A percentile compares a stretch with the other conserved stretches of the same genome.
Evolutionary conservation across 2,797 vertebrate species (phyloP).

Genomic region (Mus minutoides): DNA sequence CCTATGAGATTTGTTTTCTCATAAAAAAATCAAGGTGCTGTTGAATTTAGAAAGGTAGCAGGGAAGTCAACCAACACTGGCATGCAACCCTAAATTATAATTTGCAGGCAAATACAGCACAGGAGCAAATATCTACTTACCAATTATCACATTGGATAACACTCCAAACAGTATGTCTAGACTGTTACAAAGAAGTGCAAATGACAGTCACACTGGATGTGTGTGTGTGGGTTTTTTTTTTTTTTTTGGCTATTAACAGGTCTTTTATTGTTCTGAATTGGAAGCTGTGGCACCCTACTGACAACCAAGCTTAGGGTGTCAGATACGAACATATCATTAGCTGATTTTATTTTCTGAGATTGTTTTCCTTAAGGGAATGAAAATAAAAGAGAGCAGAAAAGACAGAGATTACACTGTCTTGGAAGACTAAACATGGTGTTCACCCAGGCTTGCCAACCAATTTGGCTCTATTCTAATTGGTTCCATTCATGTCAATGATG

Average conservation of each 20-base stretch:
- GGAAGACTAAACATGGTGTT: slow-evolving; percentile 31
- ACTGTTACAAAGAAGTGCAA: slow-evolving; percentile 78
- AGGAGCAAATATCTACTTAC: slow-evolving; percentile 70
- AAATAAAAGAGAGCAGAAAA: slow-evolving; percentile 43
- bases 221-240: slow-evolving; percentile 52
- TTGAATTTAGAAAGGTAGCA: slow-evolving; percentile 72
- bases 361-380: slow-evolving; percentile 56
- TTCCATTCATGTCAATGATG: neutral
- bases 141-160: slow-evolving; percentile 81
- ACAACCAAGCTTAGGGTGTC: slow-evolving; percentile 43
- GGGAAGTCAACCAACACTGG: slow-evolving; percentile 63
- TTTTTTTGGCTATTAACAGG: slow-evolving; percentile 59
- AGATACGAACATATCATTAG: slow-evolving; percentile 61
- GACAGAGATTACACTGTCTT: slow-evolving; percentile 31
- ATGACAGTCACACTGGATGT: slow-evolving; percentile 72
- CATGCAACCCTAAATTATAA: slow-evolving; percentile 70
- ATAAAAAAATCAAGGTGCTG: slow-evolving; percentile 65
- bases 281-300: slow-evolving; percentile 64
- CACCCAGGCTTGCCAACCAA: slow-evolving; percentile 30
- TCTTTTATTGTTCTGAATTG: slow-evolving; percentile 72
- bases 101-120: slow-evolving; percentile 70
- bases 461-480: slow-evolving; percentile 9
- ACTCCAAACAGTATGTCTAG: slow-evolving; percentile 72
- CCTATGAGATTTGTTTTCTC: slow-evolving; percentile 62
- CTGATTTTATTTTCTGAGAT: slow-evolving; percentile 56